phyloP scores from a whole-genome alignment of 2,888 invertebrate species.

The Pammene fasciana region DNA sequence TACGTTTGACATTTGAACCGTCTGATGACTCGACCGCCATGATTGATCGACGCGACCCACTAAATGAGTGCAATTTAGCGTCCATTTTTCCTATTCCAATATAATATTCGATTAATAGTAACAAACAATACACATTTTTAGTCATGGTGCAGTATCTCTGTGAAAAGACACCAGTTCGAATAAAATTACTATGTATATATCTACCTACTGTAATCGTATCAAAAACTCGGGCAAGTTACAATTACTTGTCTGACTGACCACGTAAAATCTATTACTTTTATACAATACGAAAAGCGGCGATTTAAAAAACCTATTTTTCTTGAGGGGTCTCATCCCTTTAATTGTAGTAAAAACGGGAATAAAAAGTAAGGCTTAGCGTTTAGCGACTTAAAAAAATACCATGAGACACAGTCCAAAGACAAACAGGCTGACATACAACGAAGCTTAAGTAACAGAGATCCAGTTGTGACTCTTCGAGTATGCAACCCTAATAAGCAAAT shows the following conservation, averaged over 20 bases:
- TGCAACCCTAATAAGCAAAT: constrained; percentile 7
- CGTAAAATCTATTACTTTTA: no score
- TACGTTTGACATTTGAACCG: constrained; percentile 83
- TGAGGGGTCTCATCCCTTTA: no score
- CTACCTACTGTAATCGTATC: no score
- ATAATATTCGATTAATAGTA: constrained; percentile 41
- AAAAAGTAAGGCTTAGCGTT: no score
- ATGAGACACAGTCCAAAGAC: no score
- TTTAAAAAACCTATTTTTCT: no score
- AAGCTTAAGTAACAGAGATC: no score
- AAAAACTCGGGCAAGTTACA: neutral
- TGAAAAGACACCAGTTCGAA: neutral
- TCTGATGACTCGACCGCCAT: constrained; percentile 80
- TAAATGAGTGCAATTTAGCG: constrained; percentile 83
- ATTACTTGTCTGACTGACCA: no score
- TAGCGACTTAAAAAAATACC: no score
- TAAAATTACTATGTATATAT: neutral
- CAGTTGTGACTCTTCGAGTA: neutral
- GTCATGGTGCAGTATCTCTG: neutral
- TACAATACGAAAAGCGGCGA: no score
- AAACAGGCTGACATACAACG: no score
- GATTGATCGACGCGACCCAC: constrained; percentile 80
- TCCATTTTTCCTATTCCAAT: constrained; percentile 75
- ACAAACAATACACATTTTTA: neutral
- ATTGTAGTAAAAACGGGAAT: no score